Percentiles rank a stretch among this genome's conserved stretches.
Evolutionary conservation across 2,888 invertebrate genomes (phyloP).

Genomic region (Polydrusus tereticollis): DNA sequence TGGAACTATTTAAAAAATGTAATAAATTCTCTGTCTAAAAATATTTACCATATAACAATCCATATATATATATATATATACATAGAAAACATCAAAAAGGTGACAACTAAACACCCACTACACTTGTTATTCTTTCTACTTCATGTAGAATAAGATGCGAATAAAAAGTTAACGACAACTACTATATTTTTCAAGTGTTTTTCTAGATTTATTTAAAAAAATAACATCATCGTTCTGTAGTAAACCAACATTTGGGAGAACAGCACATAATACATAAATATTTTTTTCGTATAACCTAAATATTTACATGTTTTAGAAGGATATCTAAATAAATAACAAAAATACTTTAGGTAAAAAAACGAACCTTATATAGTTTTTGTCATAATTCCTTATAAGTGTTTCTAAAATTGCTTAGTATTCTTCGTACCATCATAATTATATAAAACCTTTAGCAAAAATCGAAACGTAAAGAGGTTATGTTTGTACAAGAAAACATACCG

Average conservation of each 20-base stretch:
- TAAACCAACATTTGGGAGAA: slow-evolving; percentile 14
- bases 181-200: slow-evolving; percentile 2
- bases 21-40: neutral
- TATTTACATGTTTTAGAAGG: slow-evolving; percentile 27
- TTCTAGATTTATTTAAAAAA: slow-evolving; percentile 23
- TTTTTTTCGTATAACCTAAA: slow-evolving; percentile 17
- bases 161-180: slow-evolving; percentile 18
- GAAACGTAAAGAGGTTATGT: slow-evolving; percentile 18
- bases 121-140: neutral
- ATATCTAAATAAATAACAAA: slow-evolving; percentile 44
- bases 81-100: slow-evolving; percentile 9
- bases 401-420: slow-evolving; percentile 23
- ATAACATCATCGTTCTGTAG: slow-evolving; percentile 23
- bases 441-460: slow-evolving; percentile 11
- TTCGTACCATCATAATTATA: slow-evolving; percentile 13
- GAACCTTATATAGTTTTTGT: slow-evolving; percentile 17
- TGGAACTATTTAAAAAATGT: neutral
- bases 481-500: slow-evolving; percentile 16
- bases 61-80: slow-evolving; percentile 13
- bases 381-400: slow-evolving; percentile 26
- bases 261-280: slow-evolving; percentile 25
- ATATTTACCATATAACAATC: slow-evolving; percentile 1
- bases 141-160: slow-evolving; percentile 13
- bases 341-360: slow-evolving; percentile 36
- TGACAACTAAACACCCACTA: slow-evolving; percentile 19